Percentiles rank a stretch among this genome's conserved stretches.
phyloP scores from a whole-genome alignment of 2,113 vertebrate species.

The Clupea harengus region DNA sequence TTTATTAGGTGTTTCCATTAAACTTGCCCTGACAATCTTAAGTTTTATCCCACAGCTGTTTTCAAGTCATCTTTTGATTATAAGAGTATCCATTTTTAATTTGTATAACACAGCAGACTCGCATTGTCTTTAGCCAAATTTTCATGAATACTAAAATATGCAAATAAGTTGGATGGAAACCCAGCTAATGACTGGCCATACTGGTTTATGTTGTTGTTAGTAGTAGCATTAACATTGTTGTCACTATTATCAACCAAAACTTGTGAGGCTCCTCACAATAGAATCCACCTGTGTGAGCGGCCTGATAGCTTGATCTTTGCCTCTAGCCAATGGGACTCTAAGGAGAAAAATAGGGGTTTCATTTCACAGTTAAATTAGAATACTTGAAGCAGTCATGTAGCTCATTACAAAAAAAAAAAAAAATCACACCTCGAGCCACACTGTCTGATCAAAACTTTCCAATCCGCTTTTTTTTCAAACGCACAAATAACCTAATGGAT shows the following conservation, averaged over 20 bases:
- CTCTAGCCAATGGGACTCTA: not conserved
- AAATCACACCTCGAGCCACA: conserved; percentile 19
- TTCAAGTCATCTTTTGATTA: too few species aligned
- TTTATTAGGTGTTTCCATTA: too few species aligned
- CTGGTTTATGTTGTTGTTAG: too few species aligned
- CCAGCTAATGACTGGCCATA: not conserved
- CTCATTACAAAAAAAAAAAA: conserved; percentile 1
- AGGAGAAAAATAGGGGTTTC: not conserved
- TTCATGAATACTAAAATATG: not conserved
- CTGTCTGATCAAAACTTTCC: conserved; percentile 31
- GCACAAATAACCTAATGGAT: conserved; percentile 43
- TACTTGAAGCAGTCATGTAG: not conserved
- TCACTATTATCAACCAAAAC: not conserved
- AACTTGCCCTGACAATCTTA: too few species aligned
- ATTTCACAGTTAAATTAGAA: not conserved
- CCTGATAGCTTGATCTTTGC: not conserved
- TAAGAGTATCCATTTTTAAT: too few species aligned
- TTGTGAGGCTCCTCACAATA: too few species aligned
- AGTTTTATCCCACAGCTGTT: too few species aligned
- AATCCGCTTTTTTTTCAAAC: conserved; percentile 24
- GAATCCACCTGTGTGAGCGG: too few species aligned
- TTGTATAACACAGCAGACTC: too few species aligned
- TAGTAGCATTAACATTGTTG: not conserved
- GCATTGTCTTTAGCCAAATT: too few species aligned
- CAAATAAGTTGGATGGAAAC: too few species aligned